A percentile compares a stretch with the other conserved stretches of the same genome.
These are phyloP conservation scores for Eumeta japonica DNA, from an alignment of 1,140 invertebrate species.

Conservation along the genomic window DNA sequence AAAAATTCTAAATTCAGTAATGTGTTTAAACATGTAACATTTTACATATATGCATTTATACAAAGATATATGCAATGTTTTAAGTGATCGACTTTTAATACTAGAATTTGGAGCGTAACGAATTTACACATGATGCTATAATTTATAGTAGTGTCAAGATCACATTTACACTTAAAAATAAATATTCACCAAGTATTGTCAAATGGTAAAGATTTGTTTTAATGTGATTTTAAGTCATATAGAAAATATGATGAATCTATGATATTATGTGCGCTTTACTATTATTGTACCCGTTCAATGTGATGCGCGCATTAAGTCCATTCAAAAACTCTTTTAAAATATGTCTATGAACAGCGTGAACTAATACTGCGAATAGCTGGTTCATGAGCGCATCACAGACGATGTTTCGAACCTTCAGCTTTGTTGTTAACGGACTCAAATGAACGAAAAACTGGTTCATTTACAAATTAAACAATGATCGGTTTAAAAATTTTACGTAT, in stretches of 20 bases:
- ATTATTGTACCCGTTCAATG: slow-evolving; percentile 35
- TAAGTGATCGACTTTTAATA: slow-evolving; percentile 52
- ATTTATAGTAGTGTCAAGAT: slow-evolving; percentile 36
- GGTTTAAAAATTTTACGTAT: slow-evolving; percentile 14
- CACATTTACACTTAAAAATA: slow-evolving; percentile 51
- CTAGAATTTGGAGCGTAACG: slow-evolving; percentile 54
- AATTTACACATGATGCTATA: slow-evolving; percentile 40
- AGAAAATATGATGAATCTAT: slow-evolving; percentile 28
- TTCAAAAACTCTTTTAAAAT: slow-evolving; percentile 12
- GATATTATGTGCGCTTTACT: slow-evolving; percentile 44
- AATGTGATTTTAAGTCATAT: slow-evolving; percentile 19
- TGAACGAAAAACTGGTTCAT: slow-evolving; percentile 17
- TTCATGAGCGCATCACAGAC: too few species aligned
- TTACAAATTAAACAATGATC: slow-evolving; percentile 25
- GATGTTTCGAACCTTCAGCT: too few species aligned
- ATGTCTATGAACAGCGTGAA: too few species aligned
- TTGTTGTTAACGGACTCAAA: too few species aligned
- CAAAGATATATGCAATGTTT: slow-evolving; percentile 57
- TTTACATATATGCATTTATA: slow-evolving; percentile 59
- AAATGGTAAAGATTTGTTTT: slow-evolving; percentile 41
- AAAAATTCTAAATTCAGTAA: slow-evolving; percentile 59
- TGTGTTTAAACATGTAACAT: slow-evolving; percentile 59
- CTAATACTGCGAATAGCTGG: too few species aligned
- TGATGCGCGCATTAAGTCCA: slow-evolving; percentile 1
- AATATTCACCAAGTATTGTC: slow-evolving; percentile 57